Evolutionary conservation across 2,113 vertebrate species (phyloP).

Genomic region (Lota lota): DNA sequence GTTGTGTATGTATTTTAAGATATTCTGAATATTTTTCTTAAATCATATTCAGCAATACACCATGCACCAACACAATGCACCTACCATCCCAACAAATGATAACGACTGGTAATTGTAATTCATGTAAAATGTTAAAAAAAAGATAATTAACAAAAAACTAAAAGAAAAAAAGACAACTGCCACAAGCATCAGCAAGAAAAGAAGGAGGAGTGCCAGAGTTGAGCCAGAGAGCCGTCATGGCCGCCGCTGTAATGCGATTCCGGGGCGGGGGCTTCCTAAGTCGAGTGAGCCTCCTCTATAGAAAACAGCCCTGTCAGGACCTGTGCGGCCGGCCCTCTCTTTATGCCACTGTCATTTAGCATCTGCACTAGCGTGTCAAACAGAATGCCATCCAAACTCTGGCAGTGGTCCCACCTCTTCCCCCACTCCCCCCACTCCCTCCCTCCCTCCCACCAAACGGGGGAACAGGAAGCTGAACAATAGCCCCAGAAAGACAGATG

Average conservation of each 20-base stretch:
- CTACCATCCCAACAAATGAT: too few relatives aligned
- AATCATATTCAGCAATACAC: too few relatives aligned
- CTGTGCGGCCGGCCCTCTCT: conserved; percentile 55
- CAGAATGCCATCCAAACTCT: conserved; percentile 59
- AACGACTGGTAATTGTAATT: too few relatives aligned
- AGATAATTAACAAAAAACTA: too few relatives aligned
- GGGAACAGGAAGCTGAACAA: conserved; percentile 62
- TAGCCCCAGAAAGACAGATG: conserved; percentile 67
- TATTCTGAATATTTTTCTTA: too few relatives aligned
- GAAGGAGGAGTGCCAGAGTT: conserved; percentile 21
- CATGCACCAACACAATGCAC: too few relatives aligned
- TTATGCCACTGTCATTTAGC: conserved; percentile 74
- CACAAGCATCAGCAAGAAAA: conserved; percentile 1
- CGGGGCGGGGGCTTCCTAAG: conserved; percentile 47
- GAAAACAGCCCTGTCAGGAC: conserved; percentile 64
- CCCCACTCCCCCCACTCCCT: too few relatives aligned
- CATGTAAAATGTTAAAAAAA: too few relatives aligned
- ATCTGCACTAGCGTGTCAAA: conserved; percentile 65
- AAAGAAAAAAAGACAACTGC: too few relatives aligned
- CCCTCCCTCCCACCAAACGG: too few relatives aligned
- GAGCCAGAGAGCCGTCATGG: conserved; percentile 51
- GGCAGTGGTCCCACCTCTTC: conserved; percentile 41
- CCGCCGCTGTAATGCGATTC: conserved; percentile 51
- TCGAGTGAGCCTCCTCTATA: conserved; percentile 57
- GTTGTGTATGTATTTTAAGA: too few relatives aligned